Conservation (phyloP, 2,888 invertebrate genomes). For the Melikaiella ostensackeni region DNA sequence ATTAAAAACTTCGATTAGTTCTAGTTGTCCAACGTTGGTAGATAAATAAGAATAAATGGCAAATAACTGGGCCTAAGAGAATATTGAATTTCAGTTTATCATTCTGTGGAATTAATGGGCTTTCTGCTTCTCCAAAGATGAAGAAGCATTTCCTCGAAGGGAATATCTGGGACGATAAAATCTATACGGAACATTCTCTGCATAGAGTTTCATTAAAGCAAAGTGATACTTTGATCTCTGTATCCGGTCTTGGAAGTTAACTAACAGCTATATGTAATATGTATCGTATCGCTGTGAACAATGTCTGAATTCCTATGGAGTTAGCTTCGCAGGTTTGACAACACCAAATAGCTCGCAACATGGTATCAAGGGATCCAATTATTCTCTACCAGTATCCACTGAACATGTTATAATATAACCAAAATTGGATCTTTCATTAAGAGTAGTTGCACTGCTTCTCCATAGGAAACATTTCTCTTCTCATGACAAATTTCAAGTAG, state of each 20-base stretch:
- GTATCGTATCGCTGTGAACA: not conserved
- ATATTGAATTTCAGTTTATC: not conserved
- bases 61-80: too few species aligned
- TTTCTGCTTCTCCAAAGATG: not conserved
- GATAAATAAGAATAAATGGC: too few species aligned
- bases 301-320: not conserved
- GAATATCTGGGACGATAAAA: not conserved
- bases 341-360: not conserved
- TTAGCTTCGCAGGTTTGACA: not conserved
- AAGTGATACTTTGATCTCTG: conserved; percentile 20
- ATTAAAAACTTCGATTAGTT: too few species aligned
- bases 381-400: not conserved
- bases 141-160: not conserved
- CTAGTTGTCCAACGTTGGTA: too few species aligned
- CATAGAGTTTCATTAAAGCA: not conserved
- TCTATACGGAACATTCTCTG: not conserved
- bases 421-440: not conserved
- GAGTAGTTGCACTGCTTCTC: not conserved
- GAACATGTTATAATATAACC: not conserved
- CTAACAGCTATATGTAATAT: not conserved
- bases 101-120: not conserved
- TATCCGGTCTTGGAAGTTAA: not conserved
- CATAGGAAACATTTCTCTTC: not conserved
- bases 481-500: not conserved
- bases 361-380: not conserved